phyloP scores from a whole-genome alignment of 2,888 invertebrate genomes.

The Stomorhina lunata region DNA sequence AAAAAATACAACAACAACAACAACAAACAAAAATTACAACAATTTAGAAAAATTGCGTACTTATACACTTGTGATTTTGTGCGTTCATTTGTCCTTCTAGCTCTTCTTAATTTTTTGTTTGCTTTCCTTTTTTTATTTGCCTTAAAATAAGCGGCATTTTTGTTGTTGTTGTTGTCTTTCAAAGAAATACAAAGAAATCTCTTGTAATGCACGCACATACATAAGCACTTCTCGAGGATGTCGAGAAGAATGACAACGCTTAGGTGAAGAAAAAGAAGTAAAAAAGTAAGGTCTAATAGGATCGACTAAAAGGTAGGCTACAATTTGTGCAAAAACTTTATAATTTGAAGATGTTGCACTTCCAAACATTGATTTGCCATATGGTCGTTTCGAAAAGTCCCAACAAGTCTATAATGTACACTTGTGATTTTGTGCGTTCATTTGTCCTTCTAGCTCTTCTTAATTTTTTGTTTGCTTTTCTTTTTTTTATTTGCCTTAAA shows the following conservation, averaged over 20 bases:
- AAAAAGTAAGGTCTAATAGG: no score
- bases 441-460: neutral
- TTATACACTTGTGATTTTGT: conserved; percentile 49
- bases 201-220: conserved; percentile 1
- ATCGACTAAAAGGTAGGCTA: no score
- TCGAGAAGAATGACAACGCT: no score
- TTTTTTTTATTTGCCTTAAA: conserved; percentile 35
- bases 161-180: no score
- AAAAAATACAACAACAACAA: conserved; percentile 42
- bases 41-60: conserved; percentile 58
- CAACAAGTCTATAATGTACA: no score
- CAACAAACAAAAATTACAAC: conserved; percentile 33
- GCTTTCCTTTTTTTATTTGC: conserved; percentile 32
- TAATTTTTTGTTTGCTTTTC: conserved; percentile 5
- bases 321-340: no score
- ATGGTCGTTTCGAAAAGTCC: no score
- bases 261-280: no score
- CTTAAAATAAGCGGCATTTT: conserved; percentile 23
- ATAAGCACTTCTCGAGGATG: no score
- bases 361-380: no score
- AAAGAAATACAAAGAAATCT: neutral
- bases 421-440: conserved; percentile 29
- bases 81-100: neutral
- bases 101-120: conserved; percentile 1
- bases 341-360: no score